phyloP scores from a whole-genome alignment of 2,797 vertebrate genomes.

The Eurystomus glaucurus region DNA sequence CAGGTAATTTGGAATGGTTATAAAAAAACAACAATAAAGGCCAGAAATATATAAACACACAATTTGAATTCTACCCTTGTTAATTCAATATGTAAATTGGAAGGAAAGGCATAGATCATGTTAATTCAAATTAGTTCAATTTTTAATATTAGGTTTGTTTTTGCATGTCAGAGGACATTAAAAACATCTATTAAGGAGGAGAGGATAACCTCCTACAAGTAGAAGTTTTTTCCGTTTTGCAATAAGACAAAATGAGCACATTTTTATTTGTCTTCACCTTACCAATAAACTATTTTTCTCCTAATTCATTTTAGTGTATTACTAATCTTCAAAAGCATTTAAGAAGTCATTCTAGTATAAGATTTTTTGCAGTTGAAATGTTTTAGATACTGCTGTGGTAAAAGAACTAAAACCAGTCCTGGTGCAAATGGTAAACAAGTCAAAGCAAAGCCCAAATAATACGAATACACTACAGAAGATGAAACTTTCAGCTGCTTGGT shows the following conservation, averaged over 20 bases:
- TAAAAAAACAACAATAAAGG: neutral
- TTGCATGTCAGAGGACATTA: neutral
- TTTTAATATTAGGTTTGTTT: neutral
- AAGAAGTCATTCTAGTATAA: neutral
- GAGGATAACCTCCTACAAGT: neutral
- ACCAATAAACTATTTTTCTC: neutral
- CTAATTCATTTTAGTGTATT: neutral
- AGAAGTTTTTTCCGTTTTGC: neutral
- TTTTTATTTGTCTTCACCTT: neutral
- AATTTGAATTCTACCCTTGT: neutral
- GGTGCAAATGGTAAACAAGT: neutral
- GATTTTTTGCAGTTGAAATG: neutral
- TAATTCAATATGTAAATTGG: neutral
- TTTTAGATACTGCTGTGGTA: neutral
- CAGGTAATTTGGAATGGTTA: neutral
- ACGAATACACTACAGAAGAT: neutral
- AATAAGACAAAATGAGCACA: neutral
- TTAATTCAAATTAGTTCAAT: neutral
- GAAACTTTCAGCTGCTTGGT: fast-evolving
- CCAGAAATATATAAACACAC: neutral
- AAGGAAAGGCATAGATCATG: neutral
- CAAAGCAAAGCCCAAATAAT: neutral
- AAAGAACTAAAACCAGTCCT: neutral
- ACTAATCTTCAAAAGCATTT: neutral
- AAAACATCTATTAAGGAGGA: neutral